A percentile compares a stretch with the other conserved stretches of the same genome.
Evolutionary conservation across 2,888 invertebrate genomes (phyloP).

Genomic region (Tenthredo livida): DNA sequence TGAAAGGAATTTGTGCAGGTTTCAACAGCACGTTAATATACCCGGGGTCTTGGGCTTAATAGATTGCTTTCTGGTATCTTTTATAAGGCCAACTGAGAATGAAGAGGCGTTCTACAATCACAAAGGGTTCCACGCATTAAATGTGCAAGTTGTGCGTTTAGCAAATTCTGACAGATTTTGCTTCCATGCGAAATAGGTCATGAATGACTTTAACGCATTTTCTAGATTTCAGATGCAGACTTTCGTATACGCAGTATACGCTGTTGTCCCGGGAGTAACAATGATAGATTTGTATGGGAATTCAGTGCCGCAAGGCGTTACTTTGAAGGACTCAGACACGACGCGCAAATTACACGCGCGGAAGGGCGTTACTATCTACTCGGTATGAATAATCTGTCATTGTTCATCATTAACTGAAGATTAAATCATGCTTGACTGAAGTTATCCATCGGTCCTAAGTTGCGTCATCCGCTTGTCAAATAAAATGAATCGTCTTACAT

Average conservation of each 20-base stretch:
- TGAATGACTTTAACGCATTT: neutral
- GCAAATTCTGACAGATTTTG: neutral
- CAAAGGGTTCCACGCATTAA: neutral
- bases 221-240: slow-evolving; percentile 6
- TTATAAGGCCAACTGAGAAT: slow-evolving; percentile 1
- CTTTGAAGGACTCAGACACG: neutral
- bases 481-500: neutral
- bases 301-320: neutral
- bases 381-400: neutral
- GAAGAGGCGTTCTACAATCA: slow-evolving; percentile 18
- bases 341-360: neutral
- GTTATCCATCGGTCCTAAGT: neutral
- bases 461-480: neutral
- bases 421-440: neutral
- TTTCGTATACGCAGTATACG: neutral
- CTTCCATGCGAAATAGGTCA: neutral
- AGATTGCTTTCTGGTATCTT: neutral
- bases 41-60: slow-evolving; percentile 39
- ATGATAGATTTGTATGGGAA: neutral
- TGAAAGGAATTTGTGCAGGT: too few relatives aligned
- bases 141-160: slow-evolving; percentile 15
- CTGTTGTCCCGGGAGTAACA: neutral
- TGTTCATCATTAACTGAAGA: neutral
- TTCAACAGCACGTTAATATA: slow-evolving; percentile 41
- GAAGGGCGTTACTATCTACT: slow-evolving; percentile 2